Conservation (phyloP, 2,113 vertebrate species). For the Platichthys stellatus region DNA sequence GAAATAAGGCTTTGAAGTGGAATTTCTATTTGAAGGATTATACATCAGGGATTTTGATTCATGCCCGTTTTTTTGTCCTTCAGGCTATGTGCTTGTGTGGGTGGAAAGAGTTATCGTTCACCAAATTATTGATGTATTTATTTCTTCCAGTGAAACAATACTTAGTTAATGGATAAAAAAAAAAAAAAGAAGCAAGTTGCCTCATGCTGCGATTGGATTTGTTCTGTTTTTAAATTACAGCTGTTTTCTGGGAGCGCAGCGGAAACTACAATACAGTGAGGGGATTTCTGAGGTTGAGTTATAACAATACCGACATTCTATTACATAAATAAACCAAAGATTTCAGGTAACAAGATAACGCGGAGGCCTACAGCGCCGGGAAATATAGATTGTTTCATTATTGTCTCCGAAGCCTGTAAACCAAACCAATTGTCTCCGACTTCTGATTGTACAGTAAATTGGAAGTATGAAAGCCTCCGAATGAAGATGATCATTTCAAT, state of each 20-base stretch:
- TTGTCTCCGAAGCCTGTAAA: slow-evolving; percentile 30
- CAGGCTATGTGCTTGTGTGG: slow-evolving; percentile 70
- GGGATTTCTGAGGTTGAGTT: slow-evolving; percentile 15
- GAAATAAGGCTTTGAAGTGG: slow-evolving; percentile 87
- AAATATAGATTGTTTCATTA: slow-evolving; percentile 17
- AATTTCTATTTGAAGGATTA: slow-evolving; percentile 84
- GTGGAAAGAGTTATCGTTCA: slow-evolving; percentile 67
- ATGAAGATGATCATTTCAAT: slow-evolving; percentile 57
- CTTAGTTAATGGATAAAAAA: slow-evolving; percentile 44
- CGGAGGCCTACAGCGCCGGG: slow-evolving; percentile 11
- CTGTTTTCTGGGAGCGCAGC: slow-evolving; percentile 13
- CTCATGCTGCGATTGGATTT: slow-evolving; percentile 8
- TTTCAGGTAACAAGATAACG: slow-evolving; percentile 34
- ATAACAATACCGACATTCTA: slow-evolving; percentile 34
- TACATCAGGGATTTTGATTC: slow-evolving; percentile 82
- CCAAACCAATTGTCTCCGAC: slow-evolving; percentile 35
- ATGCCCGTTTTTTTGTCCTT: slow-evolving; percentile 76
- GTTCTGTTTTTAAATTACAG: slow-evolving; percentile 8
- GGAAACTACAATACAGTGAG: not conserved
- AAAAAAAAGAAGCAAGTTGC: slow-evolving; percentile 2
- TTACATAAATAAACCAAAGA: slow-evolving; percentile 39
- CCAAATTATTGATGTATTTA: slow-evolving; percentile 70
- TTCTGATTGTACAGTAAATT: slow-evolving; percentile 45
- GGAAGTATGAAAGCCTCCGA: slow-evolving; percentile 53
- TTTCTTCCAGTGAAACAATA: slow-evolving; percentile 62